phyloP scores from a whole-genome alignment of 2,888 invertebrate species.

The Metellina segmentata region DNA sequence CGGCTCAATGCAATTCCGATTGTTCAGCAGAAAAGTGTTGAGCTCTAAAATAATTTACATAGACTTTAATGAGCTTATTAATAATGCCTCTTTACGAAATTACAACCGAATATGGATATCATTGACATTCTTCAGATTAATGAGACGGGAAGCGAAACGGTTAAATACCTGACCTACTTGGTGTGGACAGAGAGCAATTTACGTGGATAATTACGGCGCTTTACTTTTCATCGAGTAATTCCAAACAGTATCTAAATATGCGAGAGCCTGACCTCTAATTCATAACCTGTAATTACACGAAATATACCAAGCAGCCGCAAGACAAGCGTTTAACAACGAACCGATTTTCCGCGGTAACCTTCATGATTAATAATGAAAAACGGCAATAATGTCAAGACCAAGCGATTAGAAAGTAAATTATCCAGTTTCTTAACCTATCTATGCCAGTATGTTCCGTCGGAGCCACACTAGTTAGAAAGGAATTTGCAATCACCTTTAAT shows the following conservation, averaged over 20 bases:
- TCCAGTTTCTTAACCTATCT: slow-evolving; percentile 50
- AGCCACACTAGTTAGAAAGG: slow-evolving; percentile 31
- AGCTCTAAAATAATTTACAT: slow-evolving; percentile 15
- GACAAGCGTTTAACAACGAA: slow-evolving; percentile 39
- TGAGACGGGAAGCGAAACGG: slow-evolving; percentile 58
- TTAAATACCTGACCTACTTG: slow-evolving; percentile 55
- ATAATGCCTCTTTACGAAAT: slow-evolving; percentile 43
- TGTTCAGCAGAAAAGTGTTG: neutral
- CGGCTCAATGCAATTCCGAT: too few relatives aligned
- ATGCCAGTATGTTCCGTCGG: slow-evolving; percentile 23
- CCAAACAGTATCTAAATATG: slow-evolving; percentile 43
- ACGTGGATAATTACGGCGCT: slow-evolving; percentile 58
- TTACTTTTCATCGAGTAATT: slow-evolving; percentile 61
- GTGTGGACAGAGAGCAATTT: slow-evolving; percentile 52
- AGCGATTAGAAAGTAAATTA: slow-evolving; percentile 39
- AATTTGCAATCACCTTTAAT: slow-evolving; percentile 42
- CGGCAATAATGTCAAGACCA: slow-evolving; percentile 69
- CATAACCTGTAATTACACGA: slow-evolving; percentile 58
- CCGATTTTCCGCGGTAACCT: slow-evolving; percentile 39
- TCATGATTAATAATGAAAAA: slow-evolving; percentile 60
- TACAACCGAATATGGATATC: slow-evolving; percentile 46
- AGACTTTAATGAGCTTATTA: slow-evolving; percentile 46
- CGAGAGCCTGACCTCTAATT: slow-evolving; percentile 59
- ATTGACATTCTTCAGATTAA: slow-evolving; percentile 62
- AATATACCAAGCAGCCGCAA: slow-evolving; percentile 38